Conservation (phyloP, 2,888 invertebrate species). For the Lasioglossum morio region DNA sequence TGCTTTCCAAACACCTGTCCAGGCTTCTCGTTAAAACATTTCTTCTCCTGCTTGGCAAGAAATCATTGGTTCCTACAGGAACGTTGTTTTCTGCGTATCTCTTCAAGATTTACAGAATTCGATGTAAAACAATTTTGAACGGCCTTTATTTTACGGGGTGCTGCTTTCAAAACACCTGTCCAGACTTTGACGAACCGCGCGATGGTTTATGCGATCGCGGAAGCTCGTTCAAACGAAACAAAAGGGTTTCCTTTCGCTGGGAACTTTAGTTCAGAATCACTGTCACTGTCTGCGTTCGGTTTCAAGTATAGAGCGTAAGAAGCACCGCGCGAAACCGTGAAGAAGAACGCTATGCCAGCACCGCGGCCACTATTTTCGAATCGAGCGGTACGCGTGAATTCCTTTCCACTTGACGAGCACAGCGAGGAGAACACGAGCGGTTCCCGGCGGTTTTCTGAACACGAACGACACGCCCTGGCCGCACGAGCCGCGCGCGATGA, state of each 20-base stretch:
- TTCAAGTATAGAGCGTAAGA: neutral
- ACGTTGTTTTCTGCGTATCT: too few species aligned
- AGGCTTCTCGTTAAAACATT: neutral
- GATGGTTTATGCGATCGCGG: too few species aligned
- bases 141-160: too few species aligned
- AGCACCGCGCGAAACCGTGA: neutral
- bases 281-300: neutral
- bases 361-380: conserved; percentile 9
- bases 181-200: too few species aligned
- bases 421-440: conserved; percentile 13
- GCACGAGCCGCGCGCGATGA: conserved; percentile 52
- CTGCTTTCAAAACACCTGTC: too few species aligned
- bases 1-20: neutral
- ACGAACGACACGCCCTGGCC: conserved; percentile 52
- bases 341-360: neutral
- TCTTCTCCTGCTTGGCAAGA: too few species aligned
- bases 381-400: conserved; percentile 17
- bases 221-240: too few species aligned
- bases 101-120: too few species aligned
- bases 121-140: too few species aligned
- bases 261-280: neutral
- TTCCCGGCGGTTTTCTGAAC: conserved; percentile 40
- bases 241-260: neutral
- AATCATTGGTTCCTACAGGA: too few species aligned
- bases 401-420: conserved; percentile 11